Evolutionary conservation across 2,797 vertebrate species (phyloP), one percentile per base, ranked within the genome.

Genomic region (Hozukius guyotensis): DNA sequence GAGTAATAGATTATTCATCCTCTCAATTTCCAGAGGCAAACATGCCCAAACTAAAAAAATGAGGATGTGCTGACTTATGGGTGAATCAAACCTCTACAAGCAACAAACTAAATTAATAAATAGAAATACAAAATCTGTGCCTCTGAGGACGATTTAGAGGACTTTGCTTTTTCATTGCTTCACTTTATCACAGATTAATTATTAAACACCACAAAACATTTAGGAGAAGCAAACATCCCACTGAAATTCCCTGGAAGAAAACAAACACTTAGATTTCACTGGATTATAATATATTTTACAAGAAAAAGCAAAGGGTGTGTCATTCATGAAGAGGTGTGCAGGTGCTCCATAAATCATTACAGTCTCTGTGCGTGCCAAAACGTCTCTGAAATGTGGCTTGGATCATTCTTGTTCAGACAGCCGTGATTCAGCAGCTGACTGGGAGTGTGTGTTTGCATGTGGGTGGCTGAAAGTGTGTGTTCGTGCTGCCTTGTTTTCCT

Each of bases 371-470:
- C 5, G 1, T 86, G 78, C 46, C 69, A 79, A 42, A 59, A 59
- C 34, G 0, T 52, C 8, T 53, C 38, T 64, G 65, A 80, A 64
- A 78, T 3, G 4, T 84, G 85, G 71, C 71, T 63, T 2, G 1
- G 22, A 63, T 81, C 71, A 69, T 46, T 52, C 88, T 73, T 87
- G 88, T 84, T 75, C 69, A 89, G 81, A 69, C 89, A 72, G 82
- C 82, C 62, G 87, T 75, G 85, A 86, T 69, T 83, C 80, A 87
- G 66, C 86, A 77, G 82, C 84, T 87, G 86, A 85, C 75, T 53
- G 59, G 56, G 59, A 59, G 20, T 34, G 62, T 22, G 25, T 34
- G 66, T 68, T 31, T 52, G 46, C 42, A 32, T 31, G 57, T 65
- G 69, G 68, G 73, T 64, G 77, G 8, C 14, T 83, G 61, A 24